Evolutionary conservation across 2,888 invertebrate genomes (phyloP), one percentile per base, ranked within the genome.

Genomic region (Micropterix aruncella): DNA sequence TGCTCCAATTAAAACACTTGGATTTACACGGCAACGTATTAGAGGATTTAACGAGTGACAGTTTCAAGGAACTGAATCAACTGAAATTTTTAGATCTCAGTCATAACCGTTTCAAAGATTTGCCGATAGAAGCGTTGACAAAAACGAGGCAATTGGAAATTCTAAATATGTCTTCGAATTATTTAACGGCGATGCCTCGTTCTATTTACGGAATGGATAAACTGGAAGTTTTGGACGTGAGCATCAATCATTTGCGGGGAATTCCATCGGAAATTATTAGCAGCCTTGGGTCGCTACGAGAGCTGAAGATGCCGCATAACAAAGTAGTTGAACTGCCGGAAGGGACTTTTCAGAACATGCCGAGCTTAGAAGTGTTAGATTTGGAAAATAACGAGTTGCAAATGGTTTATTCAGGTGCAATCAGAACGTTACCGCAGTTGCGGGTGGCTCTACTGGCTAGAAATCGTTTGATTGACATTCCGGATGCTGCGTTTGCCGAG

Each of bases 321-420:
- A 79, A 79, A 53, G 74, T 91, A 37, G 67, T 75, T 16, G 80
- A 80, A 53, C 56, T 91, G 18, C 73, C 77, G 42, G 73, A 80
- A 49, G 82, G 83, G 14, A 80, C 81, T 14, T 87, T 91, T 52
- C 73, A 76, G 50, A 77, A 82, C 52, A 62, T 90, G 38, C 76
- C 76, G 16, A 75, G 79, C 48, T 60, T 93, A 19, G 79, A 80
- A 52, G 74, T 80, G 38, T 73, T 93, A 37, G 81, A 89, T 61
- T 67, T 93, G 51, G 84, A 89, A 50, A 83, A 81, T 55, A 89
- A 93, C 60, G 81, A 88, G 56, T 71, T 93, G 19, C 77, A 79
- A 56, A 67, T 78, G 16, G 71, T 91, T 19, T 83, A 87, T 54
- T 70, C 82, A 0, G 80, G 82, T 48, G 79, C 87, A 0, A 74